Evolutionary conservation across 1,140 invertebrate genomes (phyloP), one percentile per base, ranked within the genome.

Genomic region (Lucilia sericata): DNA sequence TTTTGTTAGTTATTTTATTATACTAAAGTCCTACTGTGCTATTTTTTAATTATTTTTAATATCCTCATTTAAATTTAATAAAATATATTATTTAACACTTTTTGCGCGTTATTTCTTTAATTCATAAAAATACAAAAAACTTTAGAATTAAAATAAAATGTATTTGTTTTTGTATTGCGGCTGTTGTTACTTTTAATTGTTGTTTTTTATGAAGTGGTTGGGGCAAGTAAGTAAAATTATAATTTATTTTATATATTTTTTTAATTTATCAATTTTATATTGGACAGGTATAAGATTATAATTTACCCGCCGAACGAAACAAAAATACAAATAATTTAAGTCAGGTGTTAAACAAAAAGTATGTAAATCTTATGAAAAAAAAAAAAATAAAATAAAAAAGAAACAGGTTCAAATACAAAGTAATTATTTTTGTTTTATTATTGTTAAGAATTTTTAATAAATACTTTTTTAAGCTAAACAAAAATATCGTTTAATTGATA

Each of bases 331-430:
- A 60, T 42, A 42, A 42, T 42, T 60, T 60, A 60, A 60, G 55
- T 60, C 55, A 60, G 55, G 55, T 60, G 55, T 60, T 60, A 60
- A 60, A 60, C 55, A 60, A 60, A 60, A 60, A 1, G 17, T 60
- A 60, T n/a, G 13, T 60, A 60, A 60, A 60, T 60, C 55, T 60
- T 17, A 60, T n/a, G n/a, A n/a, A 60, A 60, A n/a, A 17, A 60
- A 17, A 0, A 3, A 42, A 3, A 60, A 17, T 12, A 60, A 60
- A 60, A 60, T 60, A 60, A 17, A 17, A 60, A 60, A 60, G n/a
- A 60, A 60, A 60, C 55, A 60, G 55, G 55, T 60, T 60, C 55
- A 60, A 60, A 60, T n/a, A 60, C 55, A n/a, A 60, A 60, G 14
- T 60, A 17, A 60, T 60, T 60, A 60, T 60, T 60, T 60, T 12